Conservation (phyloP, 30 jellyfish, hydroid and myxozoan genomes). For the Hydractinia symbiolongicarpus region DNA sequence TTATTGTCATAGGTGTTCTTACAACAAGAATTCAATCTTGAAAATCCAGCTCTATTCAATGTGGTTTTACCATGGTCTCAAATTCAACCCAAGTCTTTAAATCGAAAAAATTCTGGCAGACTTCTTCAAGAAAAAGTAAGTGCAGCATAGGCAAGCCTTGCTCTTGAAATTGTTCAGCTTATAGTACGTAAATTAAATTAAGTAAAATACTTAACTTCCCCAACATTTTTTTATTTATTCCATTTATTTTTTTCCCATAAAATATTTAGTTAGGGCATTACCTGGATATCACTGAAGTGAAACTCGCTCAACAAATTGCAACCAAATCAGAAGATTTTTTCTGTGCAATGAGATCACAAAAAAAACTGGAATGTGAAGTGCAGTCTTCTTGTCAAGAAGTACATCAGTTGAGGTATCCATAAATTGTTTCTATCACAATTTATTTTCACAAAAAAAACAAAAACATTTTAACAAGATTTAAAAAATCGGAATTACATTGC, state of each 20-base stretch:
- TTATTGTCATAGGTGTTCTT: constrained; percentile 51
- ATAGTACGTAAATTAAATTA: neutral
- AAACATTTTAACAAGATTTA: too few relatives aligned
- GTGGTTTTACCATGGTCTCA: constrained; percentile 87
- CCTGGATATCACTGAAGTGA: constrained; percentile 78
- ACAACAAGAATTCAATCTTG: constrained; percentile 61
- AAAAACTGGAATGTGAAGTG: constrained; percentile 68
- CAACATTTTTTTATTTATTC: neutral
- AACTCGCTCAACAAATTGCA: constrained; percentile 86
- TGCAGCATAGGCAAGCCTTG: neutral
- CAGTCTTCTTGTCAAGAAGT: constrained; percentile 64
- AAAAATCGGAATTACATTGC: too few relatives aligned
- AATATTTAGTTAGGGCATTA: constrained; percentile 62
- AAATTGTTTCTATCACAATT: too few relatives aligned
- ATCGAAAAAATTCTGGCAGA: constrained; percentile 67
- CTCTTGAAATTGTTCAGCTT: neutral
- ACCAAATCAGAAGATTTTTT: constrained; percentile 82
- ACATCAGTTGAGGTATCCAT: constrained; percentile 57
- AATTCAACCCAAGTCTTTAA: constrained; percentile 30
- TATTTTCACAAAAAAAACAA: too few relatives aligned
- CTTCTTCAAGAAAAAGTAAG: constrained; percentile 87
- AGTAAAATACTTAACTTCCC: too few relatives aligned
- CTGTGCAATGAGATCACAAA: constrained; percentile 90
- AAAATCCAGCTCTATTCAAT: constrained; percentile 75
- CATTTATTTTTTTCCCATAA: neutral